Percentiles rank a stretch among this genome's conserved stretches.
These are phyloP conservation scores for Poeciliopsis turneri DNA, from an alignment of 2,797 vertebrate genomes.

Conservation along the genomic window DNA sequence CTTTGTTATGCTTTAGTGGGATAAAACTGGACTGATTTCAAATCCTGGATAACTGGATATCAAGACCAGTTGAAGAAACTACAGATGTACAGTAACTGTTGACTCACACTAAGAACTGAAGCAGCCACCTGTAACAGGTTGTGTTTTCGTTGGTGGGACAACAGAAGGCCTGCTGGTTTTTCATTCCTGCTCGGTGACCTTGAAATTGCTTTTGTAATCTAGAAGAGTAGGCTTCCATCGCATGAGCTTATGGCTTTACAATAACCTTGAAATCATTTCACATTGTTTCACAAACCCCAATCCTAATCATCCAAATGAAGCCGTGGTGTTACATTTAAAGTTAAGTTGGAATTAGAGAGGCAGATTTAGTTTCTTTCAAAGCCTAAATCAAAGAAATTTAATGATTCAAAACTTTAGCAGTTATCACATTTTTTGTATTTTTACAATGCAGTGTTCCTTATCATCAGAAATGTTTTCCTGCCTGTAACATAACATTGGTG, in stretches of 20 bases:
- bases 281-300: neutral
- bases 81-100: neutral
- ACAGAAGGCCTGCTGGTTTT: neutral
- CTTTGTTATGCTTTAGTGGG: neutral
- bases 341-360: neutral
- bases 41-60: neutral
- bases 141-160: neutral
- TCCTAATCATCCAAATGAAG: neutral
- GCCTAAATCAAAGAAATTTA: too few relatives aligned
- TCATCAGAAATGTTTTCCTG: neutral
- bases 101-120: neutral
- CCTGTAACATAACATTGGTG: neutral
- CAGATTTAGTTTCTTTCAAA: too few relatives aligned
- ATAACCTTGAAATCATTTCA: neutral
- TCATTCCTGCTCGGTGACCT: neutral
- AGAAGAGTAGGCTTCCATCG: neutral
- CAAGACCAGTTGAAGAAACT: neutral
- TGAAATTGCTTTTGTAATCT: neutral
- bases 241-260: neutral
- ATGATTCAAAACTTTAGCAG: too few relatives aligned
- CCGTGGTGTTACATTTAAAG: neutral
- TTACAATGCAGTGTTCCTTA: neutral
- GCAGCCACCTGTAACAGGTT: neutral
- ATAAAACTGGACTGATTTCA: neutral
- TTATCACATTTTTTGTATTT: too few relatives aligned